Evolutionary conservation across 2,797 vertebrate species (phyloP).

Genomic region (Poecilia gillii): DNA sequence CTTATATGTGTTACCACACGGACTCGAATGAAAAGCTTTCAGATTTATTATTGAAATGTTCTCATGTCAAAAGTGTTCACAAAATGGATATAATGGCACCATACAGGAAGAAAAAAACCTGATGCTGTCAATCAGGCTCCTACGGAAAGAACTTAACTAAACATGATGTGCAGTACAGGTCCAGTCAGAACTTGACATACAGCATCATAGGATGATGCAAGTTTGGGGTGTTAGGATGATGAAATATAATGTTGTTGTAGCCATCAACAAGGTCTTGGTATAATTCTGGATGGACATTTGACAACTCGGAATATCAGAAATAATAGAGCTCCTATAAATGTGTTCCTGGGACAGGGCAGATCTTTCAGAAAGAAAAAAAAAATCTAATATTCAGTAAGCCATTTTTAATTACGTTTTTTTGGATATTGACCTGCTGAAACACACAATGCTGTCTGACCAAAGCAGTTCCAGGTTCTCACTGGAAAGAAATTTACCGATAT

Average conservation of each 20-base stretch:
- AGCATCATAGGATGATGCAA: background rate
- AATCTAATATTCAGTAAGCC: background rate
- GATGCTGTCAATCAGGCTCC: background rate
- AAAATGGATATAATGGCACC: background rate
- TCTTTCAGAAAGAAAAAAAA: background rate
- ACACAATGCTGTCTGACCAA: background rate
- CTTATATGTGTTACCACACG: background rate
- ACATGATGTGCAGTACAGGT: background rate
- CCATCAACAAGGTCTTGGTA: background rate
- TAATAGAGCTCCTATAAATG: background rate
- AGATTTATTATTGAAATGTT: background rate
- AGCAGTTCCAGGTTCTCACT: background rate
- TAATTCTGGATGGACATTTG: background rate
- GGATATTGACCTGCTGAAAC: background rate
- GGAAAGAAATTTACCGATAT: background rate
- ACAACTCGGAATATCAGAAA: background rate
- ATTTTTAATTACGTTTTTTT: background rate
- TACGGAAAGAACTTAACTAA: background rate
- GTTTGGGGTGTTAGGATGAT: background rate
- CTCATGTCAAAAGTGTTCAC: background rate
- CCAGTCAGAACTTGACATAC: background rate
- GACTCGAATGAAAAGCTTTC: background rate
- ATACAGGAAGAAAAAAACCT: background rate
- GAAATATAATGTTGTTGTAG: background rate
- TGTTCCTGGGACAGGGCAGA: background rate